phyloP scores from a whole-genome alignment of 2,113 vertebrate species.

The human region DNA sequence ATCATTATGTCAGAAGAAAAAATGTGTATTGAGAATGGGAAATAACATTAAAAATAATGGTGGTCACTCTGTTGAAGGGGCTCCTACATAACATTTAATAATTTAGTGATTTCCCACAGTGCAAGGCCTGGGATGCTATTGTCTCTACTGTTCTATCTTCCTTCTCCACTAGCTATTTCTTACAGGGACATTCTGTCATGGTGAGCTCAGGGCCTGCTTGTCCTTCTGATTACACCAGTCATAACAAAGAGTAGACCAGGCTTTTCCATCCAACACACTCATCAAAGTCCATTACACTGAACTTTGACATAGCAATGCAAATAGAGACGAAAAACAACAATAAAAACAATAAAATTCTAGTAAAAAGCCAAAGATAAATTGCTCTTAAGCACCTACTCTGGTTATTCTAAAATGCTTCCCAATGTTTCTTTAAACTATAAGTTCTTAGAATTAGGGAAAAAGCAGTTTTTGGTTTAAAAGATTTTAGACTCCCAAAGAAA shows the following conservation, averaged over 20 bases:
- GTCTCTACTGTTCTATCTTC: not conserved
- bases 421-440: not conserved
- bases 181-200: not conserved
- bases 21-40: not conserved
- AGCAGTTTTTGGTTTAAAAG: not conserved
- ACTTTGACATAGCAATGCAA: not conserved
- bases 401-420: not conserved
- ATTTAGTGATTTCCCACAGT: not conserved
- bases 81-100: not conserved
- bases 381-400: not conserved
- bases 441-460: not conserved
- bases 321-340: not conserved
- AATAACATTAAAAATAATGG: not conserved
- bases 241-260: not conserved
- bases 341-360: not conserved
- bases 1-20: not conserved
- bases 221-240: not conserved
- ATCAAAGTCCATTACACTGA: not conserved
- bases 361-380: not conserved
- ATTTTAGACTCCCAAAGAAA: not conserved
- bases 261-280: not conserved
- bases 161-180: not conserved
- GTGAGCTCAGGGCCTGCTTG: not conserved
- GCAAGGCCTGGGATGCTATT: not conserved
- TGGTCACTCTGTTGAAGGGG: not conserved